Percentiles rank a stretch among this genome's conserved stretches.
phyloP scores from a whole-genome alignment of 2,797 vertebrate species.

The Rousettus madagascariensis region DNA sequence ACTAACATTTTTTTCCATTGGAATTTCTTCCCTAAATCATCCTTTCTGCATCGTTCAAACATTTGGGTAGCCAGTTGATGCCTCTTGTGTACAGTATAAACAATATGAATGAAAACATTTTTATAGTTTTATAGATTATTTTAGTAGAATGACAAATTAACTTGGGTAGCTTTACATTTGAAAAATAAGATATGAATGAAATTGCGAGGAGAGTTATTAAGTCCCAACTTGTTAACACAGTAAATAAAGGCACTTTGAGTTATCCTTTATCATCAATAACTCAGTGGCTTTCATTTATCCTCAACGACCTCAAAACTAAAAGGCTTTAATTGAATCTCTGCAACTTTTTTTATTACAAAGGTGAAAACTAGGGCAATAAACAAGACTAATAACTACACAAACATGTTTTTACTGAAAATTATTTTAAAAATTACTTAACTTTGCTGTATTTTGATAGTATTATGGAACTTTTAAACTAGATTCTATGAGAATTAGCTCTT shows the following conservation, averaged over 20 bases:
- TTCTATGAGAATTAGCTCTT: background rate
- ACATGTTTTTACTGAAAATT: background rate
- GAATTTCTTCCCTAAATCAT: background rate
- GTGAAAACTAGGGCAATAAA: background rate
- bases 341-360: slow-evolving; percentile 7
- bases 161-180: background rate
- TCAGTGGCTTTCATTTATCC: background rate
- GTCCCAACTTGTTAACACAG: background rate
- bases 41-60: background rate
- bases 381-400: background rate
- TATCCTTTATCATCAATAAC: slow-evolving; percentile 10
- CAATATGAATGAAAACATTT: background rate
- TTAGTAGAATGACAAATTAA: background rate
- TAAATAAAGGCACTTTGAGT: background rate
- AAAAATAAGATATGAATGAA: slow-evolving; percentile 29
- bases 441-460: slow-evolving; percentile 1
- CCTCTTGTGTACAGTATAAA: background rate
- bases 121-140: background rate
- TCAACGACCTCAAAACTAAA: background rate
- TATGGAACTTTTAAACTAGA: slow-evolving; percentile 13
- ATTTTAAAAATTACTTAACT: background rate
- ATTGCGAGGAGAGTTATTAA: background rate
- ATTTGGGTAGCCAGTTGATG: background rate
- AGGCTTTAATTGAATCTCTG: background rate
- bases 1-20: background rate